These are phyloP conservation scores for Eidolon dupreanum DNA, from an alignment of 2,797 vertebrate species.

Conservation along the genomic window DNA sequence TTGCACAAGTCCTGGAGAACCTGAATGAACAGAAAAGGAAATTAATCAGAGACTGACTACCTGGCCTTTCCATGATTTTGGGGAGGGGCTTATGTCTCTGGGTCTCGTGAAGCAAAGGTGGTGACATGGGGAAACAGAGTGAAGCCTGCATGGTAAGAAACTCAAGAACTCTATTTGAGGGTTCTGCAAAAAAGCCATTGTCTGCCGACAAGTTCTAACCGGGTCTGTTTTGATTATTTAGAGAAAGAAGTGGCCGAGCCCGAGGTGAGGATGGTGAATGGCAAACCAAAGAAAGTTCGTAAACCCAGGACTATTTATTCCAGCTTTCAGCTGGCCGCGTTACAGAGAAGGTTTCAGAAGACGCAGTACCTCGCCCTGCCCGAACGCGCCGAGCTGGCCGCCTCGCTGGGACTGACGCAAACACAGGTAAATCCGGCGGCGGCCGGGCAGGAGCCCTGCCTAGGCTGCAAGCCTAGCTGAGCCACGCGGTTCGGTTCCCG, in stretches of 20 bases:
- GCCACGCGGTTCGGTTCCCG: background rate
- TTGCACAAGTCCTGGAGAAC: background rate
- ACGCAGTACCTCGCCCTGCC: slow-evolving; percentile 98
- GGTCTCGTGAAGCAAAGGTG: background rate
- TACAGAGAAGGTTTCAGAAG: slow-evolving; percentile 98
- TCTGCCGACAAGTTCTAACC: slow-evolving; percentile 57
- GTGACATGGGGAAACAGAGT: background rate
- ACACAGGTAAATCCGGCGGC: slow-evolving; percentile 91
- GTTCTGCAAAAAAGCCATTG: slow-evolving; percentile 19
- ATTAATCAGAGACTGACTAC: background rate
- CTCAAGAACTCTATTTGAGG: background rate
- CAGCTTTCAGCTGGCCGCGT: slow-evolving; percentile 98
- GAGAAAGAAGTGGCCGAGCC: slow-evolving; percentile 96
- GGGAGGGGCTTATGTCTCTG: background rate
- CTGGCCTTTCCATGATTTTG: background rate
- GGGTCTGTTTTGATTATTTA: slow-evolving; percentile 82
- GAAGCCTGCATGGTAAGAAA: background rate
- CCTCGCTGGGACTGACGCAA: slow-evolving; percentile 96
- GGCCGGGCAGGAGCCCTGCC: background rate
- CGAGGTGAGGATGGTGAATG: slow-evolving; percentile 98
- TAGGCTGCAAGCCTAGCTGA: background rate
- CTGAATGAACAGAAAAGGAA: background rate
- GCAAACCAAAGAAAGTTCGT: slow-evolving; percentile 99
- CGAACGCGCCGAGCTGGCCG: slow-evolving; percentile 97
- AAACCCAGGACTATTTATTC: slow-evolving; percentile 99